These are phyloP conservation scores for Ostrea denselamellosa DNA, from an alignment of 1,140 invertebrate genomes.

Conservation along the genomic window DNA sequence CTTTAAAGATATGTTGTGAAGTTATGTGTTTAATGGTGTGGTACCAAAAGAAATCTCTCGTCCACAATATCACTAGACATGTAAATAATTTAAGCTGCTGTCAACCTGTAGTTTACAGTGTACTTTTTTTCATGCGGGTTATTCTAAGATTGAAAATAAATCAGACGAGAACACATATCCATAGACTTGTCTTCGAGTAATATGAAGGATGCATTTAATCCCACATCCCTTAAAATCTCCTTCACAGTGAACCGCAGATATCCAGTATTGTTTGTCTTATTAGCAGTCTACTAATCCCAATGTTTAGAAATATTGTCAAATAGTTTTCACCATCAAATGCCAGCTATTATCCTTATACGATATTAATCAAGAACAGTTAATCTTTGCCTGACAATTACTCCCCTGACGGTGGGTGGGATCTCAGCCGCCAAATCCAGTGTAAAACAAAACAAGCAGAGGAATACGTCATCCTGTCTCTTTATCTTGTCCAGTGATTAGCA, in stretches of 20 bases:
- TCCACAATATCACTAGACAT: too few species aligned
- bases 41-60: too few species aligned
- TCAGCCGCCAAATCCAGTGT: slow-evolving; percentile 19
- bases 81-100: too few species aligned
- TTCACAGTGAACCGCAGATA: neutral
- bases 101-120: too few species aligned
- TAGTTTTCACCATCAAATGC: slow-evolving; percentile 33
- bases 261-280: slow-evolving; percentile 1
- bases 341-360: slow-evolving; percentile 5
- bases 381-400: slow-evolving; percentile 1
- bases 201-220: slow-evolving; percentile 9
- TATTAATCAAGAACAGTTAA: slow-evolving; percentile 28
- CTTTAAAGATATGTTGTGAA: too few species aligned
- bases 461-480: neutral
- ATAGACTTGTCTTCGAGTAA: neutral
- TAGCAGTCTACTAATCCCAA: slow-evolving; percentile 23
- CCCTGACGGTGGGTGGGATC: neutral
- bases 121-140: too few species aligned
- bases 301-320: slow-evolving; percentile 36
- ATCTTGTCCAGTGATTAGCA: neutral
- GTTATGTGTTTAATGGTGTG: too few species aligned
- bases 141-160: neutral
- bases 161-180: neutral
- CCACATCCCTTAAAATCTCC: neutral
- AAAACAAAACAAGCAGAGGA: slow-evolving; percentile 15